Base-by-base conservation (phyloP, 1,140 invertebrate species). In the Magallana gigas region DNA sequence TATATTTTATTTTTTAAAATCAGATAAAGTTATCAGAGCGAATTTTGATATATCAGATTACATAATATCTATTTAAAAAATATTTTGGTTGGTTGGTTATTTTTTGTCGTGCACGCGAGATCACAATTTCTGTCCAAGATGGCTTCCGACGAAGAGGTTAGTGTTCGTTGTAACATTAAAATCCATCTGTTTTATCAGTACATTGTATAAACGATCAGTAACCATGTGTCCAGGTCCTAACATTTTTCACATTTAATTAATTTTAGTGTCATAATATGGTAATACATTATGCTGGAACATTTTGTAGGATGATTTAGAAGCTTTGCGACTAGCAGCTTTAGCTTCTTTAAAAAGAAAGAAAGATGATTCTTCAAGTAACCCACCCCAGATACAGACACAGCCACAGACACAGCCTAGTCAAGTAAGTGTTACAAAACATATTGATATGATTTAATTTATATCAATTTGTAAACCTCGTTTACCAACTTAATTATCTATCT, bases 341-440 rank as follows among this genome's bases (percentile, higher is more conserved):
- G 88, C 88, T 64, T 87, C 88, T 1, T 80, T 89, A 85, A 89
- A 89, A 85, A 89, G 83, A 71, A 85, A 86, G 57, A 89, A 84
- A 57, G 29, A 6, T 36, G 23, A 64, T 18, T 56, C 23, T 12
- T 1, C 59, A 60, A 16, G 36, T 11, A 76, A 12, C 23, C 68
- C 23, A 76, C 18, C 23, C 18, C 18, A 64, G 60, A 16, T 6
- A 18, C 16, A 12, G 68, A 12, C 68, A 12, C 18, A 11, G 23
- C 23, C 68, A 76, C 23, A 12, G 36, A 23, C 68, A 36, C 23
- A 8, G 12, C 11, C 23, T 76, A 81, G 23, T 29, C 64, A 62
- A 5, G 58, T 86, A 82, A 9, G n/a, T 86, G 6, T 1, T 16
- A 14, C 29, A 9, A 9, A 56, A 85, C 36, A 48, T 3, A 48